Conservation (phyloP, 2,888 invertebrate genomes). For the Synanthedon myopaeformis region DNA sequence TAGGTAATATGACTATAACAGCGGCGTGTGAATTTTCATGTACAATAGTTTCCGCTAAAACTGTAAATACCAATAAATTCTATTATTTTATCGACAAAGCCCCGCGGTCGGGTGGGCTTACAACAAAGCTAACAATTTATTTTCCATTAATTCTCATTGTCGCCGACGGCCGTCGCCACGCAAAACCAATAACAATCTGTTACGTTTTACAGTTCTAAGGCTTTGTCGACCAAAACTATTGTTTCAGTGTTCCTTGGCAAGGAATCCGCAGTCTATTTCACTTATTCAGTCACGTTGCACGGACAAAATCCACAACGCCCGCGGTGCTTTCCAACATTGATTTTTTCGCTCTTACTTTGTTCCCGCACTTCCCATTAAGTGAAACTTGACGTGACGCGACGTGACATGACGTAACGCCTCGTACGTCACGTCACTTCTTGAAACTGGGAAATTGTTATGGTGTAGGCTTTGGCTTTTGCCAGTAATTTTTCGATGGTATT, state of each 20-base stretch:
- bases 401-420: no score
- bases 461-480: no score
- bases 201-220: slow-evolving; percentile 28
- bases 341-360: background rate
- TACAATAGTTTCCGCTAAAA: background rate
- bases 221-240: slow-evolving; percentile 16
- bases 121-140: slow-evolving; percentile 25
- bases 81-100: slow-evolving; percentile 3
- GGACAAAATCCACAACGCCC: slow-evolving; percentile 37
- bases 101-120: background rate
- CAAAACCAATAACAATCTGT: slow-evolving; percentile 44
- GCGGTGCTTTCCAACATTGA: slow-evolving; percentile 11
- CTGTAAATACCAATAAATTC: background rate
- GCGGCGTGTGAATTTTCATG: no score
- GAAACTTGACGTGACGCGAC: background rate
- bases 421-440: no score
- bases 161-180: slow-evolving; percentile 18
- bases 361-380: background rate
- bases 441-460: no score
- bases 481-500: no score
- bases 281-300: slow-evolving; percentile 36
- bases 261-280: slow-evolving; percentile 20
- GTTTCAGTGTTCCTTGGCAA: slow-evolving; percentile 25
- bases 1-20: no score
- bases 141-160: slow-evolving; percentile 27